Evolutionary conservation across 2,113 vertebrate genomes (phyloP), one percentile per base, ranked within the genome.

Genomic region (Rissa tridactyla): DNA sequence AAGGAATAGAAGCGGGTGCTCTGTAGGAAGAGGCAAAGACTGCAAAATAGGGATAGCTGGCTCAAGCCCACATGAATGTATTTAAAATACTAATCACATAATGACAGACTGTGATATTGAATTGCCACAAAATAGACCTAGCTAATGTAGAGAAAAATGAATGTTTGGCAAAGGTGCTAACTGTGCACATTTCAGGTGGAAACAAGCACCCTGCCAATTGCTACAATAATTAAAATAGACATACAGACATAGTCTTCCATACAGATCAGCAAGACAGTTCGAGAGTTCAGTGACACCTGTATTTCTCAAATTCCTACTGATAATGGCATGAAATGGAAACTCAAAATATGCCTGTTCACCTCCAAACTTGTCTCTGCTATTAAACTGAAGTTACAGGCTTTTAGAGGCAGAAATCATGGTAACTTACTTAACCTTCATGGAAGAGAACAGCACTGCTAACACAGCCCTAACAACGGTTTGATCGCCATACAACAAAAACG

Each of bases 81-180:
- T 85, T 92, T 90, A 90, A 95, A 97, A 87, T 72, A 95, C 46
- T 91, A 91, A 96, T 91, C 84, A 80, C 46, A 82, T 82, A 89
- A 94, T 57, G 73, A 87, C 73, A 95, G 54, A 76, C 49, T 90
- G 69, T 71, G 78, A 90, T 87, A 91, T 6, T 90, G 82, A 91
- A 94, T 91, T 92, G 78, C 75, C 46, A 87, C 78, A 82, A 95
- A 88, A 95, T 2, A 91, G 84, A 80, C 52, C 36, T 29, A 90
- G 58, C 57, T 84, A 77, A 72, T n/a, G 30, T 6, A 90, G 36
- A 85, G 79, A 90, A 85, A 82, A 89, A 82, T 8, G 5, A 80
- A 80, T 8, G 21, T 29, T 71, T 82, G 81, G 52, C 49, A 91
- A 84, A 79, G 73, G 70, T 72, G 61, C 54, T 60, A 82, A 70